Percentiles rank a stretch among this genome's conserved stretches.
phyloP scores from a whole-genome alignment of 2,888 invertebrate genomes.

The Drosophila paracracens region DNA sequence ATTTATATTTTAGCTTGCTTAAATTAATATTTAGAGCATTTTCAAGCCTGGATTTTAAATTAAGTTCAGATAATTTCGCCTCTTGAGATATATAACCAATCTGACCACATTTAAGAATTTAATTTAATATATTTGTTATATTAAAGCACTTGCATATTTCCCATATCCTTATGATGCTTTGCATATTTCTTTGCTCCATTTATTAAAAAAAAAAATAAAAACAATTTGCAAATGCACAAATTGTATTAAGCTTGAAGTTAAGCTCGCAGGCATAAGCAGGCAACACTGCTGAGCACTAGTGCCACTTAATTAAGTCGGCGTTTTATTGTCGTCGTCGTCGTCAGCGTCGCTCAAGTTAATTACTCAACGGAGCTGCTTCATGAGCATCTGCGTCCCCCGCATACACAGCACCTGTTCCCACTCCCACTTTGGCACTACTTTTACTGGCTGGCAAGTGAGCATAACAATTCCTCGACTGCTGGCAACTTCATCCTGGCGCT shows the following conservation, averaged over 20 bases:
- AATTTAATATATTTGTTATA: not conserved
- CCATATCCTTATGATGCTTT: not conserved
- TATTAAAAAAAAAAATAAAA: constrained; percentile 3
- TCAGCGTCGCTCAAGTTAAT: constrained; percentile 75
- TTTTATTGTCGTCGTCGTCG: constrained; percentile 67
- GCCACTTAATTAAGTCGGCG: constrained; percentile 79
- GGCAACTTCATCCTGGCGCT: constrained; percentile 40
- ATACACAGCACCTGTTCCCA: constrained; percentile 10
- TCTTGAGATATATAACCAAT: not conserved
- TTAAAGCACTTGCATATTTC: not conserved
- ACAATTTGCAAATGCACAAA: constrained; percentile 35
- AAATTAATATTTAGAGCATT: not conserved
- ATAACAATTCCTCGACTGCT: constrained; percentile 68
- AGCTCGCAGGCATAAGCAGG: constrained; percentile 5
- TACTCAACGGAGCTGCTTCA: constrained; percentile 55
- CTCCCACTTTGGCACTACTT: constrained; percentile 61
- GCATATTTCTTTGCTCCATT: constrained; percentile 7
- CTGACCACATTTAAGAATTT: not conserved
- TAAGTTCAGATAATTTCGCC: not conserved
- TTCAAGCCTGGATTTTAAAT: not conserved
- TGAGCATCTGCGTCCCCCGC: not conserved
- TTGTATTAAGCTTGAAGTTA: constrained; percentile 35
- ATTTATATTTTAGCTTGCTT: not conserved
- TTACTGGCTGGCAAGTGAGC: constrained; percentile 74
- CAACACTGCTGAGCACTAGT: constrained; percentile 63